Evolutionary conservation across 1,140 invertebrate species (phyloP).

Genomic region (Holotrichia oblita): DNA sequence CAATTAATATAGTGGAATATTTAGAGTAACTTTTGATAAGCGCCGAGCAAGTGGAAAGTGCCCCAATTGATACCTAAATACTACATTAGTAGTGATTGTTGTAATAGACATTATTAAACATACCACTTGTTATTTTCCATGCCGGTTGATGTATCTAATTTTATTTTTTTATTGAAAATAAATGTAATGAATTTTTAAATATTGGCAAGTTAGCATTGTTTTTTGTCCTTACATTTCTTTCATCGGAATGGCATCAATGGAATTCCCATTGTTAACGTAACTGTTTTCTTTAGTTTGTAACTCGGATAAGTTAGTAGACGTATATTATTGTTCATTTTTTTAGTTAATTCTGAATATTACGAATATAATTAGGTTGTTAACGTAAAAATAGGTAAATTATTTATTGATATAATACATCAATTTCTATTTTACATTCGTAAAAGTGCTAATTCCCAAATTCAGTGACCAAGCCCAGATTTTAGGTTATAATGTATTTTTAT

Average conservation of each 20-base stretch:
- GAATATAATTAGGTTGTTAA: not conserved
- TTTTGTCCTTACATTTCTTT: not conserved
- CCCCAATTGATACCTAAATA: slow-evolving; percentile 30
- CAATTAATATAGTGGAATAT: slow-evolving; percentile 32
- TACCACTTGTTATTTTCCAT: slow-evolving; percentile 17
- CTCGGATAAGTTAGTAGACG: slow-evolving; percentile 26
- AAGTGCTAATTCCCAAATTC: not conserved
- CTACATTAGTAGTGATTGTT: slow-evolving; percentile 19
- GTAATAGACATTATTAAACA: slow-evolving; percentile 17
- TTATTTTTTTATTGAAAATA: not conserved
- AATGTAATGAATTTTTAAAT: not conserved
- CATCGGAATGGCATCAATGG: slow-evolving; percentile 27
- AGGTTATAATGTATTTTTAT: slow-evolving; percentile 33
- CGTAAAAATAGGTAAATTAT: slow-evolving; percentile 16
- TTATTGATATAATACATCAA: not conserved
- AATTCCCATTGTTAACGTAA: slow-evolving; percentile 32
- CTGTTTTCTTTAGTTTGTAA: slow-evolving; percentile 34
- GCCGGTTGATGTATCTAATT: not conserved
- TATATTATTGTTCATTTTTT: slow-evolving; percentile 35
- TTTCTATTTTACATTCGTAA: not conserved
- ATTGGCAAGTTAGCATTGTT: not conserved
- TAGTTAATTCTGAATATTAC: slow-evolving; percentile 4
- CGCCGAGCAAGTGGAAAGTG: not conserved
- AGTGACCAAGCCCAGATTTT: slow-evolving; percentile 14
- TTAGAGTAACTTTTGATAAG: slow-evolving; percentile 9